phyloP scores from a whole-genome alignment of 2,888 invertebrate genomes.

The Pogonocherus hispidulus region DNA sequence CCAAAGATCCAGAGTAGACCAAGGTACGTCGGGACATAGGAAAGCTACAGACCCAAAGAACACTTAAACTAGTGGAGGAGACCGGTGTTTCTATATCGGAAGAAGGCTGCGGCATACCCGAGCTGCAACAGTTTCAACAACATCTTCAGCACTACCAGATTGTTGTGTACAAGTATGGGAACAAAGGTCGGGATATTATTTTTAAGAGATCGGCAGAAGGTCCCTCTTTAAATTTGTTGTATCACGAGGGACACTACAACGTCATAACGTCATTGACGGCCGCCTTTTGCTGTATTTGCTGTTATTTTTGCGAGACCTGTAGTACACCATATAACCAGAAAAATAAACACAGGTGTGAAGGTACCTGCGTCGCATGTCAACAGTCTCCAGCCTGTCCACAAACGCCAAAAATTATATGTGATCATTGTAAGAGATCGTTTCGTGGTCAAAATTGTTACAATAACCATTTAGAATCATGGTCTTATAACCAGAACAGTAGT shows the following conservation, averaged over 20 bases:
- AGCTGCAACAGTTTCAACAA: constrained; percentile 27
- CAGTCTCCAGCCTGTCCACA: background rate
- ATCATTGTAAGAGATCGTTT: background rate
- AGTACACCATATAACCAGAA: too few species aligned
- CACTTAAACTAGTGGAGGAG: background rate
- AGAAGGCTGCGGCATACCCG: too few species aligned
- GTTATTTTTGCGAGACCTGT: constrained; percentile 33
- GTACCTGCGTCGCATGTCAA: constrained; percentile 18
- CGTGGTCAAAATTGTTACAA: constrained; percentile 28
- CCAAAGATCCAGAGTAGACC: constrained; percentile 33
- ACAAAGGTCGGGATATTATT: constrained; percentile 29
- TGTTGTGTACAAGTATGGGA: constrained; percentile 23
- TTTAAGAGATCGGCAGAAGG: constrained; percentile 17
- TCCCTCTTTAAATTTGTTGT: constrained; percentile 27
- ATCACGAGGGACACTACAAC: too few species aligned
- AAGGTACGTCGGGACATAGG: constrained; percentile 30
- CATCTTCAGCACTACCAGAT: constrained; percentile 22
- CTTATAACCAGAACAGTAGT: constrained; percentile 16
- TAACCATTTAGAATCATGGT: constrained; percentile 16
- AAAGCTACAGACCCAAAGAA: constrained; percentile 19
- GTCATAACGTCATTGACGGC: constrained; percentile 35
- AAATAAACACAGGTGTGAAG: too few species aligned
- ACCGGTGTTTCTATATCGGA: constrained; percentile 12
- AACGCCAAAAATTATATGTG: background rate
- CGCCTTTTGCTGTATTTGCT: constrained; percentile 34